phyloP scores from a whole-genome alignment of 2,888 invertebrate species.

The Dione vanillae region DNA sequence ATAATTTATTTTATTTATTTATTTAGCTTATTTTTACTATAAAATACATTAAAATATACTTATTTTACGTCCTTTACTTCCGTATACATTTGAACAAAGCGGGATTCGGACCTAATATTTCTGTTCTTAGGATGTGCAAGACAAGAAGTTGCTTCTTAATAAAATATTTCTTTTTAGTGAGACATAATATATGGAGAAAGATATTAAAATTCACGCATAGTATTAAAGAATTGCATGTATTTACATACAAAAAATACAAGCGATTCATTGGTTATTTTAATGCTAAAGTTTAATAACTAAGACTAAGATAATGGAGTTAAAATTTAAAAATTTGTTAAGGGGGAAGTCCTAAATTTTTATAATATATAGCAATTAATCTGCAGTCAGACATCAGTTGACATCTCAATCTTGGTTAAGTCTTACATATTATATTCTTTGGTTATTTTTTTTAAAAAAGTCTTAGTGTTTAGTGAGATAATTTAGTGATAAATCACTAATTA shows the following conservation, averaged over 20 bases:
- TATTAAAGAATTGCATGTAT: background rate
- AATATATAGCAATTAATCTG: background rate
- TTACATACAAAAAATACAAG: no score
- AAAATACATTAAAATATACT: no score
- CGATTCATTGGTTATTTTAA: background rate
- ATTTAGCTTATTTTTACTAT: no score
- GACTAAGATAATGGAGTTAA: background rate
- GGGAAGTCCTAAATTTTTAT: slow-evolving; percentile 8
- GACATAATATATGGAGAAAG: no score
- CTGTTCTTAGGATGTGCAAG: no score
- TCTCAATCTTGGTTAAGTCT: background rate
- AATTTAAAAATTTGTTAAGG: background rate
- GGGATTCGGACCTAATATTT: no score
- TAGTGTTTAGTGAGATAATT: background rate
- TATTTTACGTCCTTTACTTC: no score
- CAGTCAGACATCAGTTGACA: background rate
- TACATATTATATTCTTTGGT: background rate
- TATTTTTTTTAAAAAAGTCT: background rate
- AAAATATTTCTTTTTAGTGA: no score
- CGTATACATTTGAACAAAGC: no score
- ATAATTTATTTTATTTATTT: no score
- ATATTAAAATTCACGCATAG: background rate
- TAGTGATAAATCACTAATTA: background rate
- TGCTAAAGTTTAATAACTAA: slow-evolving; percentile 10
- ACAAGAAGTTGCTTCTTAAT: no score